Conservation (phyloP, 2,888 invertebrate species). For the Polia nebulosa region DNA sequence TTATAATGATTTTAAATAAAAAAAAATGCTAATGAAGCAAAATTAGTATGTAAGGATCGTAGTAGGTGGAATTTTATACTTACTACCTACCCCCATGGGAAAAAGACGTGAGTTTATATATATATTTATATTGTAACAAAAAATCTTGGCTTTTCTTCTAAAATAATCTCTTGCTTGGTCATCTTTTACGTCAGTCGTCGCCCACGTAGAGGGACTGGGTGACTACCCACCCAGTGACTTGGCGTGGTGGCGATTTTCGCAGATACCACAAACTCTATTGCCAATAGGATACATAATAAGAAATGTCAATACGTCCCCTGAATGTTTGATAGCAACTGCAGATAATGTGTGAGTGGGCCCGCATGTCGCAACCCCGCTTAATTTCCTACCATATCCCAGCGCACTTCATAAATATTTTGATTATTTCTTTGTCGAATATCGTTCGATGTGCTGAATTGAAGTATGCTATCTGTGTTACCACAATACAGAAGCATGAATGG, state of each 20-base stretch:
- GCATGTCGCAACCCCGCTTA: conserved; percentile 82
- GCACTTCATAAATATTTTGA: conserved; percentile 77
- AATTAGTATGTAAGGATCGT: too few relatives aligned
- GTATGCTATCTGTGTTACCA: conserved; percentile 31
- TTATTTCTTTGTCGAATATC: conserved; percentile 70
- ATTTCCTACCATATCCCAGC: conserved; percentile 78
- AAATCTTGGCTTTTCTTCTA: neutral
- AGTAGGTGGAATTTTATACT: too few relatives aligned
- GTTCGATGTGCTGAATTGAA: conserved; percentile 37
- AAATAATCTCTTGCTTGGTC: neutral
- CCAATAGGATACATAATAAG: conserved; percentile 66
- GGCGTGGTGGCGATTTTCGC: neutral
- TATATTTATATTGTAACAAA: too few relatives aligned
- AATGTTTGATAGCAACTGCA: conserved; percentile 85
- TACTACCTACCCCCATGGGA: too few relatives aligned
- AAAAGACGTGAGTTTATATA: neutral
- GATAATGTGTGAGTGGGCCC: conserved; percentile 85
- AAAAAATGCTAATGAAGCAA: too few relatives aligned
- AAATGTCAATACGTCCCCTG: conserved; percentile 74
- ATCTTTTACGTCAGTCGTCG: neutral
- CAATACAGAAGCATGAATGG: conserved; percentile 19
- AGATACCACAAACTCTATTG: conserved; percentile 23
- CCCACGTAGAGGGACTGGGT: too few relatives aligned
- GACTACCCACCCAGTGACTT: too few relatives aligned
- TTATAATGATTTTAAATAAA: too few relatives aligned